Percentiles rank a stretch among this genome's conserved stretches.
Evolutionary conservation across 2,888 invertebrate species (phyloP).

Genomic region (Odontomyia ornata): DNA sequence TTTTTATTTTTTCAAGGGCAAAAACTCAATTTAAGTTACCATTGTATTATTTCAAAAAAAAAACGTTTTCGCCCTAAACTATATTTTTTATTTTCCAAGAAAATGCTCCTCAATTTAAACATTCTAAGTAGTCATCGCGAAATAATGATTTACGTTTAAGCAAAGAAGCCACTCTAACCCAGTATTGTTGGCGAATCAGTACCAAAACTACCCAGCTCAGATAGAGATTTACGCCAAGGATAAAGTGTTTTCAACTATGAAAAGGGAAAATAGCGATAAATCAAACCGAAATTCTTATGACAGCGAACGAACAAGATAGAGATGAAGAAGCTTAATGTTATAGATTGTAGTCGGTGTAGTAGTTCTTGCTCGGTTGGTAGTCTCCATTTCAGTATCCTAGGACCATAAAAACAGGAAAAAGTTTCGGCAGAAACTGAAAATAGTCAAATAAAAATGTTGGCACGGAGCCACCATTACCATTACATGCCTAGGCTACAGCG

Average conservation of each 20-base stretch:
- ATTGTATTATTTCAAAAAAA: no score
- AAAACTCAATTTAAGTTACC: no score
- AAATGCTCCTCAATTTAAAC: background rate
- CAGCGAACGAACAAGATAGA: conserved; percentile 25
- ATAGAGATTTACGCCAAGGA: background rate
- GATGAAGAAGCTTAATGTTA: conserved; percentile 14
- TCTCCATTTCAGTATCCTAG: background rate
- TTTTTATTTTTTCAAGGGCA: no score
- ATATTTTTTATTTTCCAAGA: no score
- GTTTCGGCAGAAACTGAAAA: conserved; percentile 30
- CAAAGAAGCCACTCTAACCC: conserved; percentile 17
- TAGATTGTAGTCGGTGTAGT: background rate
- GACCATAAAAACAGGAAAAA: background rate
- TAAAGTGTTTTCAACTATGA: conserved; percentile 43
- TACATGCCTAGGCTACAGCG: conserved; percentile 17
- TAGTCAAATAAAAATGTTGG: conserved; percentile 41
- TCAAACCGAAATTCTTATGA: conserved; percentile 33
- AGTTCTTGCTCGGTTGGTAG: background rate
- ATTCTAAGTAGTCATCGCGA: conserved; percentile 15
- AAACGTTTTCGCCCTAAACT: no score
- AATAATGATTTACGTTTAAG: conserved; percentile 39
- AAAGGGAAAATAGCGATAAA: conserved; percentile 42
- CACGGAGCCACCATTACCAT: conserved; percentile 40
- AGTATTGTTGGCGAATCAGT: background rate
- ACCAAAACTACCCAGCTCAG: background rate